Evolutionary conservation across 2,113 vertebrate species (phyloP).

Genomic region (Varanus salvator): DNA sequence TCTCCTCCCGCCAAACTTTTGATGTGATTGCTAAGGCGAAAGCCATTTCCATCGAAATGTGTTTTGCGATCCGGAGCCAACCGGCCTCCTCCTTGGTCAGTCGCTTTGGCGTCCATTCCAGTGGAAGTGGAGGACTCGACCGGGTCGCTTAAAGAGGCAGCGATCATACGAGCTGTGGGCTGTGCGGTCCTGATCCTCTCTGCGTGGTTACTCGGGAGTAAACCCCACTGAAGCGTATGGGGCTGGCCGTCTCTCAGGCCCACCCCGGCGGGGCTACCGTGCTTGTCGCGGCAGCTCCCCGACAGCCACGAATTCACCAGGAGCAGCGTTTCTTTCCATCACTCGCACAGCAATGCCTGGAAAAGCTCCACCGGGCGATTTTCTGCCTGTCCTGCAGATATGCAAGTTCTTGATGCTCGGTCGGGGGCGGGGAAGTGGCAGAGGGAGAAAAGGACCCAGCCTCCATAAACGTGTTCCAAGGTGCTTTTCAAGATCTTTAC

Average conservation of each 20-base stretch:
- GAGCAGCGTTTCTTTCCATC: neutral
- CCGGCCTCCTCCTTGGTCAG: no score
- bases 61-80: neutral
- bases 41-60: neutral
- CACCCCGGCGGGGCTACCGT: neutral
- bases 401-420: no score
- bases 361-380: neutral
- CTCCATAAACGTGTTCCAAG: neutral
- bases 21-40: neutral
- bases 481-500: no score
- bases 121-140: neutral
- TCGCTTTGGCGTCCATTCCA: neutral
- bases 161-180: neutral
- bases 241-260: neutral
- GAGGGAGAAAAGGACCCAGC: no score
- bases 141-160: neutral
- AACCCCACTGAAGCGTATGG: neutral
- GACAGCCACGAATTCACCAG: neutral
- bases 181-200: neutral
- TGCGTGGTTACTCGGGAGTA: neutral
- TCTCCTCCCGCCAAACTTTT: no score
- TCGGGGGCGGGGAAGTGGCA: no score
- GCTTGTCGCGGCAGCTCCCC: neutral
- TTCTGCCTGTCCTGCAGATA: neutral
- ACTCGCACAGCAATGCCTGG: neutral